Evolutionary conservation across 2,888 invertebrate species (phyloP).

Genomic region (Trimorus sp.): DNA sequence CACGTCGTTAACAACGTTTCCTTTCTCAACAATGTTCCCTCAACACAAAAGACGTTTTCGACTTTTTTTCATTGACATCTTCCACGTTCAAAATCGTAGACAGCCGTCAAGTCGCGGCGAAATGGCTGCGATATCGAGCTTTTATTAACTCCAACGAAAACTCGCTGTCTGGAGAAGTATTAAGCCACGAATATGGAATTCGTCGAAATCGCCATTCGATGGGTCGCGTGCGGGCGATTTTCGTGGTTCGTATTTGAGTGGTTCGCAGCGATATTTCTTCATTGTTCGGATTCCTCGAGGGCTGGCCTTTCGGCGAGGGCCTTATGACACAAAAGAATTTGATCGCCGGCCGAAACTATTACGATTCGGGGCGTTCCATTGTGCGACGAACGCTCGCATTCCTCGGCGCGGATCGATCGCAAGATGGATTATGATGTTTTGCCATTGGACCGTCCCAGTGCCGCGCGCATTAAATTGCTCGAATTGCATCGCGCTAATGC

Average conservation of each 20-base stretch:
- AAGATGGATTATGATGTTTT: slow-evolving; percentile 50
- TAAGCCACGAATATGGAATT: slow-evolving; percentile 19
- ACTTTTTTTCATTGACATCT: too few relatives aligned
- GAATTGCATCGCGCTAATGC: slow-evolving; percentile 29
- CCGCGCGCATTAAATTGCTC: slow-evolving; percentile 20
- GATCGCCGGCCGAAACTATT: slow-evolving; percentile 39
- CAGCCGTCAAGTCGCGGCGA: neutral
- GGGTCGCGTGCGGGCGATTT: slow-evolving; percentile 20
- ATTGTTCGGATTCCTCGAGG: slow-evolving; percentile 42
- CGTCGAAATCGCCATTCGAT: slow-evolving; percentile 25
- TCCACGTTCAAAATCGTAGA: too few relatives aligned
- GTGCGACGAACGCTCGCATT: slow-evolving; percentile 32
- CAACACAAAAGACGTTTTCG: too few relatives aligned
- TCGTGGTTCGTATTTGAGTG: slow-evolving; percentile 2
- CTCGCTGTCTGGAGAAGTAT: neutral
- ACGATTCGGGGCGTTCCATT: slow-evolving; percentile 42
- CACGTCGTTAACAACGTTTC: too few relatives aligned
- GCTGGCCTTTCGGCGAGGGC: slow-evolving; percentile 32
- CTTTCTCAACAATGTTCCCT: too few relatives aligned
- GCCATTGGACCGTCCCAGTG: slow-evolving; percentile 14
- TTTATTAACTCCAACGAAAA: slow-evolving; percentile 6
- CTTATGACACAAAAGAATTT: slow-evolving; percentile 55
- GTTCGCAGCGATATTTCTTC: slow-evolving; percentile 37
- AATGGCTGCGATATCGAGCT: neutral
- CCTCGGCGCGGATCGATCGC: slow-evolving; percentile 25